These are phyloP conservation scores for Acronicta psi DNA, from an alignment of 2,888 invertebrate species.

Conservation along the genomic window DNA sequence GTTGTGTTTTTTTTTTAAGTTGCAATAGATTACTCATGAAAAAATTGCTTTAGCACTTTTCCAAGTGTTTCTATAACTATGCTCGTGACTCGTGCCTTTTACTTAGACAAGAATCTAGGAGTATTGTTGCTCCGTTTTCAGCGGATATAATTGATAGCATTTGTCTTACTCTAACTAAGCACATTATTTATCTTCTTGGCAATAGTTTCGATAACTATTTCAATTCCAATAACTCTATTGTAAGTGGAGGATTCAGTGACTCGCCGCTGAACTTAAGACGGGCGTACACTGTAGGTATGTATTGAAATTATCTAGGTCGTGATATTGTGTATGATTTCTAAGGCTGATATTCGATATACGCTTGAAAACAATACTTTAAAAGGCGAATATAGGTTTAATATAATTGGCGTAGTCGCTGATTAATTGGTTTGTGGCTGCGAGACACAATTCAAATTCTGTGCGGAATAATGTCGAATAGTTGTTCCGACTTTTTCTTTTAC, in stretches of 20 bases:
- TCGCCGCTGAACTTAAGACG: slow-evolving; percentile 35
- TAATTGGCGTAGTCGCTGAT: no score
- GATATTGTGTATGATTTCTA: slow-evolving; percentile 7
- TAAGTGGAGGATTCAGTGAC: slow-evolving; percentile 48
- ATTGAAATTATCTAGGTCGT: slow-evolving; percentile 12
- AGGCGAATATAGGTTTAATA: no score
- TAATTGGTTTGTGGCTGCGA: no score
- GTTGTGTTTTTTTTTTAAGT: no score
- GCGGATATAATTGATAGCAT: slow-evolving; percentile 40
- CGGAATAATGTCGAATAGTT: no score
- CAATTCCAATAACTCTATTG: slow-evolving; percentile 57
- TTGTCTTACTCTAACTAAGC: slow-evolving; percentile 49
- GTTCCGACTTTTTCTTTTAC: no score
- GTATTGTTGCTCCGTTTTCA: slow-evolving; percentile 31
- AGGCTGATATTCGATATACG: neutral
- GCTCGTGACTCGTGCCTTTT: no score
- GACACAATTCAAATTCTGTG: no score
- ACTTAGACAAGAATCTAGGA: slow-evolving; percentile 22
- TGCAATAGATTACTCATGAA: no score
- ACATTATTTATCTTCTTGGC: slow-evolving; percentile 55
- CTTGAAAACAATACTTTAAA: neutral
- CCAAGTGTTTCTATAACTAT: no score
- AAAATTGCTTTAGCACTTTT: no score
- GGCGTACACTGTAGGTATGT: slow-evolving; percentile 5
- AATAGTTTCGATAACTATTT: slow-evolving; percentile 59